Evolutionary conservation across 2,797 vertebrate species (phyloP).

Genomic region (Syngnathus acus): DNA sequence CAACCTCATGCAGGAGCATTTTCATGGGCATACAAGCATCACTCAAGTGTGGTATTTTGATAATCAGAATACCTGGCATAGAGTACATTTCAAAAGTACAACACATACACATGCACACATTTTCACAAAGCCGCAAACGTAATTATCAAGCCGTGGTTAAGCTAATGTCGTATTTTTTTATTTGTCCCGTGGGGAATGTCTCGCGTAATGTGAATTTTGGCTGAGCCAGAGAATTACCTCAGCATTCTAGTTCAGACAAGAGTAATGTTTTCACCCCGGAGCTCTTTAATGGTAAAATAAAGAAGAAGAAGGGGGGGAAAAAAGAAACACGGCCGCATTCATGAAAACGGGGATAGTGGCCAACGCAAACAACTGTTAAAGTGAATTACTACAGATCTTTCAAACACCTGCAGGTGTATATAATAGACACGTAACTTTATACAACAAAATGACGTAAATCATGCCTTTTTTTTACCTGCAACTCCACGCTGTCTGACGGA

Average conservation of each 20-base stretch:
- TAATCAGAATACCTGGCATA: constrained; percentile 29
- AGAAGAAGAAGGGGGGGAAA: constrained; percentile 11
- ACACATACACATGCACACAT: constrained; percentile 10
- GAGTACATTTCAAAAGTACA: constrained; percentile 17
- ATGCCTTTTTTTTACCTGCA: neutral
- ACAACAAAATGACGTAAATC: constrained; percentile 64
- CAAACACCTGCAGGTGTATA: constrained; percentile 67
- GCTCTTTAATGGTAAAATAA: constrained; percentile 38
- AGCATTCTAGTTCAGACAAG: constrained; percentile 60
- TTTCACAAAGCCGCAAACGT: constrained; percentile 36
- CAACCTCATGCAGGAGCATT: neutral
- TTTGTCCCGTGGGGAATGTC: constrained; percentile 57
- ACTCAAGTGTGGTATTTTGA: constrained; percentile 35
- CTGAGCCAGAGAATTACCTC: constrained; percentile 60
- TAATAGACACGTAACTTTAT: neutral
- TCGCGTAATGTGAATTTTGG: constrained; percentile 50
- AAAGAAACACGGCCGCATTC: constrained; percentile 65
- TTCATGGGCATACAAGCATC: constrained; percentile 6
- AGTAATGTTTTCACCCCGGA: constrained; percentile 59
- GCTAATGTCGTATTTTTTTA: constrained; percentile 52
- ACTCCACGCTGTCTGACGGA: neutral
- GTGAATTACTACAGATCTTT: constrained; percentile 67
- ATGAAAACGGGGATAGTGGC: constrained; percentile 51
- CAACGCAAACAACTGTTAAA: constrained; percentile 70
- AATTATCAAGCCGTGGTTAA: constrained; percentile 47